These are phyloP conservation scores for Parambassis ranga DNA, from an alignment of 2,797 vertebrate genomes.

Conservation along the genomic window DNA sequence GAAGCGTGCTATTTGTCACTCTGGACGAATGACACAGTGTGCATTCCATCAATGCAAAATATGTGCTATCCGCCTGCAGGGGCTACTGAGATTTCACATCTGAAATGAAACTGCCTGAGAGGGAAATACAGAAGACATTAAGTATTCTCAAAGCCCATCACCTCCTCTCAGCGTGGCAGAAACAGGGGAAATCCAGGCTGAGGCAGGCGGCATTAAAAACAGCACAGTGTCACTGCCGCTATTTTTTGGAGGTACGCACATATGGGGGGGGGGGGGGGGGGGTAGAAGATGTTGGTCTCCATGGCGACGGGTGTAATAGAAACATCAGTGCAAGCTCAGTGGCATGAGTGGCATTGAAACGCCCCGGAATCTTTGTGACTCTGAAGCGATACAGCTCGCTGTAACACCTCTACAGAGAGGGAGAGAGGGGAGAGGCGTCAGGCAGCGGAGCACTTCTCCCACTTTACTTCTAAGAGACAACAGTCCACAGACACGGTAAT, in stretches of 20 bases:
- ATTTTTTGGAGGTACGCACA: slow-evolving; percentile 20
- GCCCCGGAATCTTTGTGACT: slow-evolving; percentile 45
- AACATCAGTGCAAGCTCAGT: slow-evolving; percentile 54
- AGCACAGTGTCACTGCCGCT: background rate
- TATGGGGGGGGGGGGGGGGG: background rate
- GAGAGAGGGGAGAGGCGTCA: slow-evolving; percentile 10
- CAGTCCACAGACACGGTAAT: slow-evolving; percentile 22
- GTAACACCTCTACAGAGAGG: slow-evolving; percentile 27
- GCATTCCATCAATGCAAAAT: slow-evolving; percentile 30
- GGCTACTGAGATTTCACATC: slow-evolving; percentile 25
- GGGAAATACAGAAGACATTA: slow-evolving; percentile 40
- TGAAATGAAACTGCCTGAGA: slow-evolving; percentile 48
- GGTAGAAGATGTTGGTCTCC: slow-evolving; percentile 57
- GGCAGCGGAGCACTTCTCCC: background rate
- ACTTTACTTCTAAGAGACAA: background rate
- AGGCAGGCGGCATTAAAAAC: slow-evolving; percentile 14
- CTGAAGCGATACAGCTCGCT: slow-evolving; percentile 20
- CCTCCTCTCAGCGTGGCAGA: slow-evolving; percentile 24
- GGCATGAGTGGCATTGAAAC: slow-evolving; percentile 32
- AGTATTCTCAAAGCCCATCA: slow-evolving; percentile 48
- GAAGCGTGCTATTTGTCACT: slow-evolving; percentile 53
- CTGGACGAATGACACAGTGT: slow-evolving; percentile 44
- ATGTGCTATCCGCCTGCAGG: slow-evolving; percentile 1
- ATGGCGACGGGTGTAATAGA: slow-evolving; percentile 65
- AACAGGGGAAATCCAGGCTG: slow-evolving; percentile 3